Evolutionary conservation across 2,113 vertebrate genomes (phyloP), one percentile per base, ranked within the genome.

Genomic region (Brachirus orientalis): DNA sequence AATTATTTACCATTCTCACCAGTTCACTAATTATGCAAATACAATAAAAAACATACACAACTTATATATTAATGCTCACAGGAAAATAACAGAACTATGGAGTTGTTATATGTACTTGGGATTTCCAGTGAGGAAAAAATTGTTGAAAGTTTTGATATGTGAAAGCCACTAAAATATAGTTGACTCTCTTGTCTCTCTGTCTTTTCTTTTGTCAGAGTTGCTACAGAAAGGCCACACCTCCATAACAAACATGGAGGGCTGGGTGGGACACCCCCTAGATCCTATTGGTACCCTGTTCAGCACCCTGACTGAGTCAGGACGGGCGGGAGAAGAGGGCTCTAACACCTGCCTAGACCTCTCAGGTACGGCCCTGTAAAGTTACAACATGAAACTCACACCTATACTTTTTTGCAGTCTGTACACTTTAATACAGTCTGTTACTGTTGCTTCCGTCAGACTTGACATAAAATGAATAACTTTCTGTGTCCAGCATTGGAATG

Each of bases 211-310:
- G 46, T 36, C 85, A 98, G 97, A 99, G 75, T 92, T 98, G 75
- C 94, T 97, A 64, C 95, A 97, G 80, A 98, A 95, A 95, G 97
- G 95, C 59, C 89, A 95, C 69, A 99, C 96, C 19, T 97, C 95
- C 44, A 92, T 97, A 86, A 98, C 94, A 0, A 99, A 97, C 88
- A 92, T 97, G 80, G 98, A 99, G 91, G 98, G 98, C 82, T 99
- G 98, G 97, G 98, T 99, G 69, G 98, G 98, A 52, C 98, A 99
- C 80, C 98, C 98, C 2, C 80, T 99, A 82, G 97, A 99, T 63
- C 98, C 98, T 8, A 94, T 98, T 67, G 96, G 98, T 5, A 98
- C 97, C 8, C 94, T 99, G 55, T 99, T 98, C 73, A 95, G 95
- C 91, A 98, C 96, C 61, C 92, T 99, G 47, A 98, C 97, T 84